Evolutionary conservation across 2,888 invertebrate genomes (phyloP).

Genomic region (Oxystoma pomonae): DNA sequence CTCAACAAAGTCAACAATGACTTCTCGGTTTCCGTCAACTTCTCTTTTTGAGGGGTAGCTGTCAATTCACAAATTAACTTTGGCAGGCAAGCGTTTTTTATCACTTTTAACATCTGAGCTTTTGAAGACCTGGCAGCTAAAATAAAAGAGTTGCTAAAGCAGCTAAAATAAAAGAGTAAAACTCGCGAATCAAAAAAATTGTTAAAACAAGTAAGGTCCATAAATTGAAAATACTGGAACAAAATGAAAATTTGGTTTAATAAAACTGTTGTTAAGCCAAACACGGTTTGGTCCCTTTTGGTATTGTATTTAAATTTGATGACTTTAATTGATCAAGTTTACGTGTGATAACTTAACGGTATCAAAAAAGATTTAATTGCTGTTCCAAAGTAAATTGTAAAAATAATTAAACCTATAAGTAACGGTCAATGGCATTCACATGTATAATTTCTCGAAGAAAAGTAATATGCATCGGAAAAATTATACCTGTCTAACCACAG

Average conservation of each 20-base stretch:
- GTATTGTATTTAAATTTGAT: background rate
- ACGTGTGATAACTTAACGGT: background rate
- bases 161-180: no score
- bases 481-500: background rate
- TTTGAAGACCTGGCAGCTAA: slow-evolving; percentile 47
- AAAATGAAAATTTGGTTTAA: background rate
- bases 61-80: slow-evolving; percentile 64
- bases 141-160: no score
- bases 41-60: slow-evolving; percentile 56
- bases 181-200: no score
- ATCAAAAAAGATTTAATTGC: no score
- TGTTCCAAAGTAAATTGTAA: no score
- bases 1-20: slow-evolving; percentile 57
- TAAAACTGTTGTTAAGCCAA: background rate
- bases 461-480: background rate
- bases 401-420: background rate
- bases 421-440: background rate
- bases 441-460: background rate
- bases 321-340: background rate
- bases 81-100: slow-evolving; percentile 61
- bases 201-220: no score
- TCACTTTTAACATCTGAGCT: slow-evolving; percentile 53
- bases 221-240: no score
- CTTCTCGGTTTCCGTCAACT: slow-evolving; percentile 58
- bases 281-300: background rate